Percentiles rank a stretch among this genome's conserved stretches.
Conservation (phyloP, 1,140 invertebrate species). For the Sycophila sp. region DNA sequence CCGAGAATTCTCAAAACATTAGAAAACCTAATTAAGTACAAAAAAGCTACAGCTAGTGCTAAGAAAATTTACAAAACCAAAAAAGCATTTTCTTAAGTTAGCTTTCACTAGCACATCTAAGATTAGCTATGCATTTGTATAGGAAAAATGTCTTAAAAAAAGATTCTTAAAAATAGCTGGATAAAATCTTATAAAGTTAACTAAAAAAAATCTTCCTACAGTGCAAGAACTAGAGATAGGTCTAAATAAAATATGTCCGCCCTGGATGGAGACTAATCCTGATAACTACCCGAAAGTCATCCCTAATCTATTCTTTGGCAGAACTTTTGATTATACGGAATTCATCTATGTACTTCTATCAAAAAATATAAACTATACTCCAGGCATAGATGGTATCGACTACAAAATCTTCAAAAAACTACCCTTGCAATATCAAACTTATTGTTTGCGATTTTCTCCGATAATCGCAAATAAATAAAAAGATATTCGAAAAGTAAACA, state of each 20-base stretch:
- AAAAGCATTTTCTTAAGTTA: neutral
- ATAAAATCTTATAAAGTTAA: neutral
- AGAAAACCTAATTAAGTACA: neutral
- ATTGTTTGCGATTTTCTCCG: too few species aligned
- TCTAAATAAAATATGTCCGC: conserved; percentile 6
- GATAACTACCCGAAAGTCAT: neutral
- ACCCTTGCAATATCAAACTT: neutral
- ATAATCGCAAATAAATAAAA: too few species aligned
- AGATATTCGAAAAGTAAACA: too few species aligned
- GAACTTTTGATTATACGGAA: neutral
- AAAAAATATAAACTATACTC: neutral
- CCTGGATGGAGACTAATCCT: neutral
- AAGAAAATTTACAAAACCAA: neutral
- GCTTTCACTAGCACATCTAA: neutral
- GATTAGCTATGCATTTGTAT: neutral
- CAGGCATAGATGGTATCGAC: neutral
- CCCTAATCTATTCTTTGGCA: neutral
- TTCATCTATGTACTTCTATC: conserved; percentile 1
- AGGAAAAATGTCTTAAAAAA: neutral
- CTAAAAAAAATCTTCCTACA: neutral
- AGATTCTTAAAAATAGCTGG: conserved; percentile 10
- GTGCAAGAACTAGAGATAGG: neutral
- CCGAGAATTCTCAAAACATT: neutral
- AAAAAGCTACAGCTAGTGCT: neutral
- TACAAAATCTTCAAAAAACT: neutral